Conservation (phyloP, 2,113 vertebrate species). For the Grantiella picta region DNA sequence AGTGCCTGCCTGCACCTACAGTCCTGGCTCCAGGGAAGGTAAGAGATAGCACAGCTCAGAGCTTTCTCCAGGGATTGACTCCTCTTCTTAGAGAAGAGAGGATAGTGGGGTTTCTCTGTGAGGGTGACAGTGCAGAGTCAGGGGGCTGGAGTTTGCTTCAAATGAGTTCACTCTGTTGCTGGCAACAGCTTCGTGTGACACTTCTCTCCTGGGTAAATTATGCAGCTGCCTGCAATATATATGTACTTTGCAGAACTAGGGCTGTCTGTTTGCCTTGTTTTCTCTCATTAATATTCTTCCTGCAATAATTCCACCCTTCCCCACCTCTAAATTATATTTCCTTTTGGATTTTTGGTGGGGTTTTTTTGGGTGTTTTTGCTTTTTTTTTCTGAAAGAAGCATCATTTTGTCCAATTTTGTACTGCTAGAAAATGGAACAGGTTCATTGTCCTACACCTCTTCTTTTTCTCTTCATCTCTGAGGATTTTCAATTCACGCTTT, state of each 20-base stretch:
- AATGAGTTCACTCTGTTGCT: neutral
- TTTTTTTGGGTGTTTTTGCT: too few species aligned
- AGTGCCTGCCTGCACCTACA: neutral
- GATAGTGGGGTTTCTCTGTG: neutral
- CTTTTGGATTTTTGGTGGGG: neutral
- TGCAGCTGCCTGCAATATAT: neutral
- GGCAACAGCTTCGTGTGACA: neutral
- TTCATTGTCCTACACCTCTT: neutral
- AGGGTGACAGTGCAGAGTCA: neutral
- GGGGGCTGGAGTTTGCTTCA: neutral
- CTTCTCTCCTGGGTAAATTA: neutral
- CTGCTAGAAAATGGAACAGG: neutral
- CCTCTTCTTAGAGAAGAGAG: neutral
- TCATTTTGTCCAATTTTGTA: neutral
- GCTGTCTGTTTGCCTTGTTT: neutral
- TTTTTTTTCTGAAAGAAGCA: neutral
- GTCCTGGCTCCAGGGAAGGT: neutral
- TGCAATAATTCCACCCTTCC: neutral
- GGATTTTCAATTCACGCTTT: neutral
- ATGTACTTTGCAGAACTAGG: neutral
- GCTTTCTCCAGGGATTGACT: neutral
- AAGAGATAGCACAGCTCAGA: rapidly evolving
- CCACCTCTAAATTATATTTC: neutral
- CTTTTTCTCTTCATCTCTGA: neutral
- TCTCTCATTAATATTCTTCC: neutral